Percentiles rank a stretch among this genome's conserved stretches.
phyloP scores from a whole-genome alignment of 2,888 invertebrate genomes.

The Buathra laborator region DNA sequence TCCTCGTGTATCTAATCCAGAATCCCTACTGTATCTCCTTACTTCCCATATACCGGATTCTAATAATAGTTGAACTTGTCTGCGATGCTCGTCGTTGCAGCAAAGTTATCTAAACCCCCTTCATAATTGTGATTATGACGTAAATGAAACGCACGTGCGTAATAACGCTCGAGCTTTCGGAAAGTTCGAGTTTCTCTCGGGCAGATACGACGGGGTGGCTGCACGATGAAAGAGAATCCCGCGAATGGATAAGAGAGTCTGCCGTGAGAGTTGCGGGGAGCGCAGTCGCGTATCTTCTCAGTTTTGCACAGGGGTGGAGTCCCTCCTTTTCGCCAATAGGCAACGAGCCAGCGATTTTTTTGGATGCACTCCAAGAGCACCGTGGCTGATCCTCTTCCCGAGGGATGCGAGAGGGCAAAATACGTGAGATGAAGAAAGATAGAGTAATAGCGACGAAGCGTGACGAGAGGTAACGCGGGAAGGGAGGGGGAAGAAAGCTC shows the following conservation, averaged over 20 bases:
- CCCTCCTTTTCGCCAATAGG: constrained; percentile 62
- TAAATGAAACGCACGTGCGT: constrained; percentile 17
- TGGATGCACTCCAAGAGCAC: constrained; percentile 71
- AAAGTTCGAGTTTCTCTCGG: not conserved
- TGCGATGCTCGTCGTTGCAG: not conserved
- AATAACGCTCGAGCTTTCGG: not conserved
- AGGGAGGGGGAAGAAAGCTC: constrained; percentile 29
- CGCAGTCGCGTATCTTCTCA: constrained; percentile 30
- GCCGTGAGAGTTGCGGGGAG: constrained; percentile 9
- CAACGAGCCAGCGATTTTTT: constrained; percentile 67
- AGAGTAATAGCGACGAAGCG: constrained; percentile 10
- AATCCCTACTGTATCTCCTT: not conserved
- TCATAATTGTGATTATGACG: not conserved
- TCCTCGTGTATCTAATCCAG: not conserved
- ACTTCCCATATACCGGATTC: not conserved
- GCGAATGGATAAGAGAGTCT: not conserved
- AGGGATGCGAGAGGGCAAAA: not conserved
- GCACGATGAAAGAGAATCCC: not conserved
- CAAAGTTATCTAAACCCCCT: not conserved
- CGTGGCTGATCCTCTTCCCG: not conserved
- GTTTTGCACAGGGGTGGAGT: constrained; percentile 64
- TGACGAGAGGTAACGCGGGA: not conserved
- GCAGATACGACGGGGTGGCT: not conserved
- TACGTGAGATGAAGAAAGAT: constrained; percentile 14
- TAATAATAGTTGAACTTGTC: not conserved